These are phyloP conservation scores for Leucoraja ocellata DNA, from an alignment of 2,797 vertebrate species.

Conservation along the genomic window DNA sequence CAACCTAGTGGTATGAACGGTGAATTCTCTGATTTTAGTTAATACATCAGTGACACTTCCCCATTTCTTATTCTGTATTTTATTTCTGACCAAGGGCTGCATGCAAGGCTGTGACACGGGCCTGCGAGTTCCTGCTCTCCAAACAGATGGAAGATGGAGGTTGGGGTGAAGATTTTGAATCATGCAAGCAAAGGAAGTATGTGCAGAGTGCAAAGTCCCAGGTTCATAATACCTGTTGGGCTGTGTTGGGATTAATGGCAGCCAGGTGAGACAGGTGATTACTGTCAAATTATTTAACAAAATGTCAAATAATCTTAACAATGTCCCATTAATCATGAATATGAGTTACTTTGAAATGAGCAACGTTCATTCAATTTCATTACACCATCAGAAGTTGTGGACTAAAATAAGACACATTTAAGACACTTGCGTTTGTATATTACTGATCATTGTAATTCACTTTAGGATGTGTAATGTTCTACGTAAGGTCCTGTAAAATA, in stretches of 20 bases:
- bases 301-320: neutral
- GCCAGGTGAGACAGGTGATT: constrained; percentile 62
- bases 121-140: constrained; percentile 79
- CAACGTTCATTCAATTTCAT: neutral
- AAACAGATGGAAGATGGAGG: constrained; percentile 85
- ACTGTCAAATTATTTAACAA: neutral
- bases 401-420: neutral
- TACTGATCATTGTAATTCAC: neutral
- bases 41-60: no score
- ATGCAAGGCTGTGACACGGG: constrained; percentile 67
- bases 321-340: neutral
- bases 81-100: constrained; percentile 51
- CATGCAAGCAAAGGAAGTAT: constrained; percentile 73
- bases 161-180: constrained; percentile 96
- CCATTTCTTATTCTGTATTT: neutral
- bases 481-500: no score
- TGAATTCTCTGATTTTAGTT: no score
- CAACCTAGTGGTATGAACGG: no score
- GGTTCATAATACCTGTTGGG: constrained; percentile 90
- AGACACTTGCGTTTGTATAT: no score
- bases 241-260: constrained; percentile 80
- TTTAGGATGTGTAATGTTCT: neutral
- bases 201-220: constrained; percentile 75
- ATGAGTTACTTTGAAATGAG: neutral
- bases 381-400: neutral